Conservation (phyloP, 2,797 vertebrate species). For the Oryzias sinensis region DNA sequence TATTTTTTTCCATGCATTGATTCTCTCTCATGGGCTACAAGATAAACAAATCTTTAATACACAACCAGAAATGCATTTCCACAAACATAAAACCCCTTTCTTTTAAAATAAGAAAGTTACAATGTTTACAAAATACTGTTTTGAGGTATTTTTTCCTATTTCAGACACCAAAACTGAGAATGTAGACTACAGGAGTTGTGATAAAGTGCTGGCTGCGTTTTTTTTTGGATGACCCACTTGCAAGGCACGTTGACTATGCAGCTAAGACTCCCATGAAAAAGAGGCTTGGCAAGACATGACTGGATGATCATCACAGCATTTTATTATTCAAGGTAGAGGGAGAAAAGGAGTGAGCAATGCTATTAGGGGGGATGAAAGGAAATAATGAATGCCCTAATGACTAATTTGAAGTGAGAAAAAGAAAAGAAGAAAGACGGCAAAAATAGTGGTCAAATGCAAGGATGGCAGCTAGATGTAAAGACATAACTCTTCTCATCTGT, state of each 20-base stretch:
- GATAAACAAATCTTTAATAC: too few species aligned
- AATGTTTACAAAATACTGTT: constrained; percentile 21
- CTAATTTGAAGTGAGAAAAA: constrained; percentile 13
- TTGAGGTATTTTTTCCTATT: constrained; percentile 3
- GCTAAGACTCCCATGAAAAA: constrained; percentile 51
- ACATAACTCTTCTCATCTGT: constrained; percentile 32
- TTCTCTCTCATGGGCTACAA: too few species aligned
- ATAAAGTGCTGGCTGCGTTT: constrained; percentile 32
- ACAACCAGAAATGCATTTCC: too few species aligned
- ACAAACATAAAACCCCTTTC: too few species aligned
- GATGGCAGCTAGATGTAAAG: constrained; percentile 29
- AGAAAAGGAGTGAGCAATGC: constrained; percentile 6
- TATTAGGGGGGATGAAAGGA: constrained; percentile 7
- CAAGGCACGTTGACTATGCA: constrained; percentile 62
- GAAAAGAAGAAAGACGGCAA: constrained; percentile 6
- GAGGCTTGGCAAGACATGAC: constrained; percentile 58
- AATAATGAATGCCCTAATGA: constrained; percentile 4
- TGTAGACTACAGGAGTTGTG: constrained; percentile 39
- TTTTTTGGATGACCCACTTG: constrained; percentile 66
- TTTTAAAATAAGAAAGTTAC: constrained; percentile 9
- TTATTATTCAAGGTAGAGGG: constrained; percentile 48
- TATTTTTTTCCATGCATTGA: too few species aligned
- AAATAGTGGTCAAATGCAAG: background rate
- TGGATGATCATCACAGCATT: constrained; percentile 53
- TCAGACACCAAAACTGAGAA: constrained; percentile 47